These are phyloP conservation scores for Lycocerus yunnanus DNA, from an alignment of 2,888 invertebrate genomes.

Conservation along the genomic window DNA sequence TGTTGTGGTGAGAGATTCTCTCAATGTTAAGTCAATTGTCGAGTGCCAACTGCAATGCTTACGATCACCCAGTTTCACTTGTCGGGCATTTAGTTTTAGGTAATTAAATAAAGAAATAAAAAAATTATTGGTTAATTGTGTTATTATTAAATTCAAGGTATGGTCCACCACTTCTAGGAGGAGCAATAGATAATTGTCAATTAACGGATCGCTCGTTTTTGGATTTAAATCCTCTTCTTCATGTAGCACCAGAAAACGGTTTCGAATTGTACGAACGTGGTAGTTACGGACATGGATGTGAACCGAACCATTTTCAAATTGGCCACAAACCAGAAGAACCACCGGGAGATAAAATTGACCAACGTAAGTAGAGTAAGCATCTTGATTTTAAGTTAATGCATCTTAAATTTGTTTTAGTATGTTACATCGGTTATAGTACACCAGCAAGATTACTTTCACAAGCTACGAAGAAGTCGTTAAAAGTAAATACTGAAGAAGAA, in stretches of 20 bases:
- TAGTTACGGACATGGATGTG: constrained; percentile 82
- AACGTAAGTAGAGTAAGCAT: constrained; percentile 20
- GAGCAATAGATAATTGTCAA: constrained; percentile 74
- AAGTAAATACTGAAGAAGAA: constrained; percentile 66
- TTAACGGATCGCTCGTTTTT: constrained; percentile 73
- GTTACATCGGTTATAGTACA: constrained; percentile 78
- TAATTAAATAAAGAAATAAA: not conserved
- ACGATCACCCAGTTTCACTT: constrained; percentile 73
- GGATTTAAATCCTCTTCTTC: constrained; percentile 65
- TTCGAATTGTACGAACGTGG: constrained; percentile 81
- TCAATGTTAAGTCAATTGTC: constrained; percentile 71
- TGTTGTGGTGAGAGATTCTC: constrained; percentile 66
- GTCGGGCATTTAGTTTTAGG: constrained; percentile 80
- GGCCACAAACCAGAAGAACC: constrained; percentile 44
- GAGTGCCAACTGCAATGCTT: constrained; percentile 83
- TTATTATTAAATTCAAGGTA: constrained; percentile 61
- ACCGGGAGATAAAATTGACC: constrained; percentile 19
- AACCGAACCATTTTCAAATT: constrained; percentile 64
- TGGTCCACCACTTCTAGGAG: constrained; percentile 67
- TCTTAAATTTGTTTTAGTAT: constrained; percentile 61
- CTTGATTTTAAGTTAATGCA: not conserved
- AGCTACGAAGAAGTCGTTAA: constrained; percentile 69
- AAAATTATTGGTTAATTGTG: not conserved
- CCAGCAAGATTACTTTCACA: constrained; percentile 71
- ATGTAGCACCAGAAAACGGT: constrained; percentile 64